Base-by-base conservation (phyloP, 2,888 invertebrate species). In the Chrysolina haemoptera region DNA sequence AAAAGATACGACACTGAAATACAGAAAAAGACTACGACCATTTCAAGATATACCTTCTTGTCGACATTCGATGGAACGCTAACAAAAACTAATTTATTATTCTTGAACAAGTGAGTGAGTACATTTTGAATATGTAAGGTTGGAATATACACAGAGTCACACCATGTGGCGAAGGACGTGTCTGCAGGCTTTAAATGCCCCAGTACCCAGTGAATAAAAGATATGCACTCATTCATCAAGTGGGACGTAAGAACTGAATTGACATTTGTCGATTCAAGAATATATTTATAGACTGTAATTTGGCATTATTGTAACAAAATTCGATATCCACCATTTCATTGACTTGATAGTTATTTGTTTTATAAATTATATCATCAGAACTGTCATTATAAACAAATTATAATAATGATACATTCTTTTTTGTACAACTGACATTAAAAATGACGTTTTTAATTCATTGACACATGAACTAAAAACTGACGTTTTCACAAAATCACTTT, bases 1-100 rank as follows among this genome's bases (percentile, higher is more conserved):
- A 66, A 67, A 70, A 68, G 70, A 68, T 62, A 72, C 70, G 69
- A 72, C 62, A 65, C 64, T 74, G 63, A 71, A 74, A 75, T 67
- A 67, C 67, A 67, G 41, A 67, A 55, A 67, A 66, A 66, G 48
- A 53, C 66, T 66, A 66, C 53, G 67, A 27, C 67, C 67, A 53
- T 53, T 67, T 53, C 67, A 40, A 67, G 55, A 20, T 46, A 65
- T 65, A 27, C 65, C 48, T 48, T 35, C 18, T 53, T 40, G 67
- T 67, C 14, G 67, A 67, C 67, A 53, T 53, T 50, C 67, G 67
- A 67, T 55, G 67, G 67, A 67, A 67, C 53, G 67, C 53, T 53
- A 67, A 67, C 53, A 67, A 67, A 67, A 67, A 67, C 48, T 67
- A 53, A 67, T 67, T 67, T 67, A 67, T 67, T 35, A 53, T 41